Evolutionary conservation across 2,113 vertebrate species (phyloP).

Genomic region (Grus americana): DNA sequence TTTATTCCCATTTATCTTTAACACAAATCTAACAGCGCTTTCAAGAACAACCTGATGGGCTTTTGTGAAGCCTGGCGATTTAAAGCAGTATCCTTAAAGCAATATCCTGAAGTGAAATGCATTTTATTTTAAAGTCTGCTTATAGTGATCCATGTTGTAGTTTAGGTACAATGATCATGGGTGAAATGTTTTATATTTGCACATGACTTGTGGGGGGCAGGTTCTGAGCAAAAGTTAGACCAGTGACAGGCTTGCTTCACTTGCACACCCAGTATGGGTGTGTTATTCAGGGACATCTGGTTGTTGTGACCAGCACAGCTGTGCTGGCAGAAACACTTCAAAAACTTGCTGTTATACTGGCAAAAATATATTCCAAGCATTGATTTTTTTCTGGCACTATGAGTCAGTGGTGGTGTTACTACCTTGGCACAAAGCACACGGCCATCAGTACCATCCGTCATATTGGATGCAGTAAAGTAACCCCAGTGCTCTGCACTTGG

Average conservation of each 20-base stretch:
- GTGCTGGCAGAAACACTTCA: neutral
- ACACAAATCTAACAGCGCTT: neutral
- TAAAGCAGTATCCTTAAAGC: neutral
- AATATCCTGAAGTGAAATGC: neutral
- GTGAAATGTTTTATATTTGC: neutral
- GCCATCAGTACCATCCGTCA: neutral
- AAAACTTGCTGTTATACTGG: accelerated
- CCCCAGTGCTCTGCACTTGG: neutral
- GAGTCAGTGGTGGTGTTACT: neutral
- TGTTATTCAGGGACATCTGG: neutral
- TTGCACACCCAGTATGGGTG: neutral
- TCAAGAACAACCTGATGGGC: neutral
- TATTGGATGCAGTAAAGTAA: neutral
- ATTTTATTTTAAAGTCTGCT: neutral
- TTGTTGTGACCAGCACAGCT: neutral
- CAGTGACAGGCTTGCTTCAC: neutral
- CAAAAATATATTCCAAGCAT: neutral
- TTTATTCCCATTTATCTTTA: neutral
- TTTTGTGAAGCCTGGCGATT: neutral
- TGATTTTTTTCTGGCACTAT: neutral
- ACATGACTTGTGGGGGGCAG: neutral
- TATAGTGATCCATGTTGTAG: neutral
- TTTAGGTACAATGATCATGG: neutral
- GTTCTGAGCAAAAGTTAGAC: neutral
- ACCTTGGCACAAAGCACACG: neutral